Evolutionary conservation across 2,797 vertebrate species (phyloP).

Genomic region (Scleropages formosus): DNA sequence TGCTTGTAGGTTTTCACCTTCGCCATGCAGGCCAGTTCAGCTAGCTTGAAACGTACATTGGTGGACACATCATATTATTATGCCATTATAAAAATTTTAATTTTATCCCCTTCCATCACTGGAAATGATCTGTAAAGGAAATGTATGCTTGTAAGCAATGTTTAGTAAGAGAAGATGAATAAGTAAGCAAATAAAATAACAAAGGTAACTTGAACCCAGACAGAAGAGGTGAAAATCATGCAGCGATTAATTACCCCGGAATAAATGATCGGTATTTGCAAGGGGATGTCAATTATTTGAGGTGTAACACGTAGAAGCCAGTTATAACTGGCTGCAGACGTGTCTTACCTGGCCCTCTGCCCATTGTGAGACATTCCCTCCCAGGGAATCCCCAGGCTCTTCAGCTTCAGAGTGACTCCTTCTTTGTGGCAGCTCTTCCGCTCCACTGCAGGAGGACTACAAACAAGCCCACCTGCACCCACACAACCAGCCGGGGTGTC

Average conservation of each 20-base stretch:
- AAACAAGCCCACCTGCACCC: constrained; percentile 37
- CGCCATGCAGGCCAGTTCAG: neutral
- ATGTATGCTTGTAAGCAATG: neutral
- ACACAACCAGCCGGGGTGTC: constrained; percentile 27
- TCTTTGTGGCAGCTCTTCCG: constrained; percentile 31
- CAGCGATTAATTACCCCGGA: neutral
- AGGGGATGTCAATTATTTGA: neutral
- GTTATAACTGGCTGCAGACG: constrained; percentile 15
- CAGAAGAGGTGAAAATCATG: neutral
- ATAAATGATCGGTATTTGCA: neutral
- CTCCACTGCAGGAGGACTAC: constrained; percentile 31
- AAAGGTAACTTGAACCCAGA: neutral
- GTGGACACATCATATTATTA: neutral
- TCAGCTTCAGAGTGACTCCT: neutral
- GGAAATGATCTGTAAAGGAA: neutral
- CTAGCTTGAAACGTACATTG: constrained; percentile 10
- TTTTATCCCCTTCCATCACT: neutral
- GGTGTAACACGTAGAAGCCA: neutral
- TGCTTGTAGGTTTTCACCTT: neutral
- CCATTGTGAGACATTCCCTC: neutral
- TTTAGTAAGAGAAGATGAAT: neutral
- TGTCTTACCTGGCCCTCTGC: neutral
- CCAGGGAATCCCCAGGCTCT: constrained; percentile 46
- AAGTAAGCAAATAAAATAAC: neutral
- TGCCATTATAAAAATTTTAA: no score